Percentiles rank a stretch among this genome's conserved stretches.
Evolutionary conservation across 2,888 invertebrate species (phyloP).

Genomic region (Chrysodeixis includens): DNA sequence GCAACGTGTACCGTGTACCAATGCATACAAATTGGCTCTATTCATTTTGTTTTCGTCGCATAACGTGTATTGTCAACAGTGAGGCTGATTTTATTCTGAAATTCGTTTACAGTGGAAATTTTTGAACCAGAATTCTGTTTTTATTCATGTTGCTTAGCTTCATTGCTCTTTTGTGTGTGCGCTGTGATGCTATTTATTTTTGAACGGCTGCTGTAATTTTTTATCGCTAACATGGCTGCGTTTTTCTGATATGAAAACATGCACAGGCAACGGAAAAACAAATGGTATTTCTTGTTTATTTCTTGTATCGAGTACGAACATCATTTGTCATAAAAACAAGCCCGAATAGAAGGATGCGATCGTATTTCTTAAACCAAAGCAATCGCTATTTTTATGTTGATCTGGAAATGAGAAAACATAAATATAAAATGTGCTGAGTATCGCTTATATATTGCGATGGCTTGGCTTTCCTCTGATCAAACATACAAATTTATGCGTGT

Average conservation of each 20-base stretch:
- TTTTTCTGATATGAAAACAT: background rate
- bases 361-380: conserved; percentile 33
- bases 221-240: background rate
- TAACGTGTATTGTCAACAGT: conserved; percentile 17
- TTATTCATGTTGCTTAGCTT: background rate
- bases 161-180: background rate
- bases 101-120: conserved; percentile 24
- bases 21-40: conserved; percentile 45
- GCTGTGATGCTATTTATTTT: background rate
- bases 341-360: conserved; percentile 1
- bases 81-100: conserved; percentile 26
- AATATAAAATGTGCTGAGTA: conserved; percentile 23
- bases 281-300: background rate
- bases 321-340: conserved; percentile 49
- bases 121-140: conserved; percentile 5
- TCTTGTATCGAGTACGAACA: conserved; percentile 29
- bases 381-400: conserved; percentile 34
- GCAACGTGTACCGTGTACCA: conserved; percentile 18
- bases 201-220: background rate
- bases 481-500: too few species aligned
- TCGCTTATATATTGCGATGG: background rate
- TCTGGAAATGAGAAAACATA: conserved; percentile 46
- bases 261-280: background rate
- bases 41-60: conserved; percentile 38
- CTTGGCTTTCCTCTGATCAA: background rate